phyloP scores from a whole-genome alignment of 2,113 vertebrate genomes.

The Cardinalis cardinalis region DNA sequence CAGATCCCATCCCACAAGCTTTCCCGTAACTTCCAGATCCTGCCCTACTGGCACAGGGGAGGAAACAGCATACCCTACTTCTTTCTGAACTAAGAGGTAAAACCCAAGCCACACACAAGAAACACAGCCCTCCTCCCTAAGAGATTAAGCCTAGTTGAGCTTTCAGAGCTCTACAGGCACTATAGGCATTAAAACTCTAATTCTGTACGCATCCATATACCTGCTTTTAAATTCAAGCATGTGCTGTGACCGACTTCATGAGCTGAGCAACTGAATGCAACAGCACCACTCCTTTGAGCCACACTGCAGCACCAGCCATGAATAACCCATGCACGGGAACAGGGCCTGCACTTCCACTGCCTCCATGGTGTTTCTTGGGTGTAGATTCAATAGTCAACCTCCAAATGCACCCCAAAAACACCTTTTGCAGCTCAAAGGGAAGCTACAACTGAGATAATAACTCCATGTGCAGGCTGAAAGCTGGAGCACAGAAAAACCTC shows the following conservation, averaged over 20 bases:
- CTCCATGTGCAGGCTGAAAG: background rate
- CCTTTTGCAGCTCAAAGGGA: background rate
- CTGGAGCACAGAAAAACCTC: background rate
- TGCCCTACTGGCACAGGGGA: background rate
- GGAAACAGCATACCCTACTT: background rate
- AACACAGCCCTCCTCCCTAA: background rate
- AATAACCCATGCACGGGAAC: background rate
- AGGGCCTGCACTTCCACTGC: background rate
- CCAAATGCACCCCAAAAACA: background rate
- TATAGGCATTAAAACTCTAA: accelerated
- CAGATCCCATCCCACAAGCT: background rate
- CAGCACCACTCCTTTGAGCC: background rate
- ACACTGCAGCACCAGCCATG: accelerated
- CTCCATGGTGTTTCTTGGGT: accelerated
- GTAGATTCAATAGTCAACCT: background rate
- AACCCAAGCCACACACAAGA: background rate
- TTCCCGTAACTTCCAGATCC: background rate
- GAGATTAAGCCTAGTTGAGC: background rate
- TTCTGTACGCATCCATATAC: background rate
- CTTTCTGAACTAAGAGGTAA: background rate
- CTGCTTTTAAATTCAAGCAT: background rate
- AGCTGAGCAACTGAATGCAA: background rate
- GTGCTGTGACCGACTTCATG: background rate
- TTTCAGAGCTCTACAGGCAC: background rate
- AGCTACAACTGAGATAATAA: background rate